Base-by-base conservation (phyloP, 2,797 vertebrate genomes). In the Ibycter americanus region DNA sequence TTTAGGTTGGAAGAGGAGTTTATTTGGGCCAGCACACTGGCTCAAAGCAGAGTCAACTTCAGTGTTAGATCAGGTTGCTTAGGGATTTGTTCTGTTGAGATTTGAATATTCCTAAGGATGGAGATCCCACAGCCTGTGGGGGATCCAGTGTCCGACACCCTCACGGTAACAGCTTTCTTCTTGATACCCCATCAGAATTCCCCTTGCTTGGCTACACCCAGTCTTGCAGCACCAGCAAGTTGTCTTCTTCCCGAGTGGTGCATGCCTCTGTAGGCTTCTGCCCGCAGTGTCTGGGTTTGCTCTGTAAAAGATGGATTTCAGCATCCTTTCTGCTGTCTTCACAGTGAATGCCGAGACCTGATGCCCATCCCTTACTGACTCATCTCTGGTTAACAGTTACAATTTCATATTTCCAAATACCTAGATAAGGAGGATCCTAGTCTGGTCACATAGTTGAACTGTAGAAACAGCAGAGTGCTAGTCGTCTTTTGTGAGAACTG, bases 211-310 rank as follows among this genome's bases (percentile, higher is more conserved):
- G 58, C 13, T 76, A 4, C 14, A 8, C 20, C 32, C 67, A 84
- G 51, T 72, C 87, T 81, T 47, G 27, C 32, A 31, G 11, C 68
- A 66, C 40, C 67, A 49, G 18, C 61, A 74, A 44, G 6, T 62
- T 55, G 54, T 16, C 63, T 62, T 42, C 27, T 18, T 54, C 32
- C 18, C 6, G 12, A 18, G 31, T 52, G 21, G 4, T 32, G 13
- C 0, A 2, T 34, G 47, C n/a, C 0, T 1, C 63, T 17, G 29
- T 15, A 4, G 65, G 46, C 76, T 26, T 25, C 51, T 76, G 11
- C 34, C 42, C 3, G 2, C 29, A 14, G 6, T 5, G 23, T 9
- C 15, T 11, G 38, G 34, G 22, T 40, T n/a, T 68, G 56, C 52
- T 49, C 15, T 36, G 8, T 14, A 40, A 8, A 26, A 42, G 46